Conservation (phyloP, 2,797 vertebrate species). For the Diglossa cyanea region DNA sequence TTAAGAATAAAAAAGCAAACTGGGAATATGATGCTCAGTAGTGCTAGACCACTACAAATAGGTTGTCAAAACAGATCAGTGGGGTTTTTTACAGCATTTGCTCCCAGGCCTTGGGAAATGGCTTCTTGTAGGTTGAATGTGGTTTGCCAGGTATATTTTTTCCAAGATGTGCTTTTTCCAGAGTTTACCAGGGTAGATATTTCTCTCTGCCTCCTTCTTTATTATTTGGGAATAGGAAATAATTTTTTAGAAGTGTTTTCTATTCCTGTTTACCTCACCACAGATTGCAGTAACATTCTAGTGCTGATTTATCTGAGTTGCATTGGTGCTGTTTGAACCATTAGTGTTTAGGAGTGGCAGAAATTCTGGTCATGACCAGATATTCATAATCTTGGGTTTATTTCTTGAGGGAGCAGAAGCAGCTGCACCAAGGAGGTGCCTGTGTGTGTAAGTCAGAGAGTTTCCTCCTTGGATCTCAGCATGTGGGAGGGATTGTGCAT, state of each 20-base stretch:
- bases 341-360: background rate
- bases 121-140: background rate
- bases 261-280: background rate
- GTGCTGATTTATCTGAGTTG: background rate
- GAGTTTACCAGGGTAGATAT: background rate
- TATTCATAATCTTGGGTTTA: background rate
- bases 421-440: background rate
- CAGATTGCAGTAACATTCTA: background rate
- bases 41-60: background rate
- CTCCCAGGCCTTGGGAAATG: background rate
- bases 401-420: background rate
- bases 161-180: background rate
- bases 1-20: background rate
- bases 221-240: background rate
- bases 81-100: background rate
- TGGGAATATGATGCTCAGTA: background rate
- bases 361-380: background rate
- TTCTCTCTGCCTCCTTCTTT: background rate
- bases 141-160: background rate
- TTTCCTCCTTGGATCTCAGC: background rate
- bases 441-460: background rate
- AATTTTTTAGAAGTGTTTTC: background rate
- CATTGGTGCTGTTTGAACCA: rapidly evolving
- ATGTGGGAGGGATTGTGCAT: background rate
- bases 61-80: background rate